These are phyloP conservation scores for Eurosta solidaginis DNA, from an alignment of 1,140 invertebrate species.

Conservation along the genomic window DNA sequence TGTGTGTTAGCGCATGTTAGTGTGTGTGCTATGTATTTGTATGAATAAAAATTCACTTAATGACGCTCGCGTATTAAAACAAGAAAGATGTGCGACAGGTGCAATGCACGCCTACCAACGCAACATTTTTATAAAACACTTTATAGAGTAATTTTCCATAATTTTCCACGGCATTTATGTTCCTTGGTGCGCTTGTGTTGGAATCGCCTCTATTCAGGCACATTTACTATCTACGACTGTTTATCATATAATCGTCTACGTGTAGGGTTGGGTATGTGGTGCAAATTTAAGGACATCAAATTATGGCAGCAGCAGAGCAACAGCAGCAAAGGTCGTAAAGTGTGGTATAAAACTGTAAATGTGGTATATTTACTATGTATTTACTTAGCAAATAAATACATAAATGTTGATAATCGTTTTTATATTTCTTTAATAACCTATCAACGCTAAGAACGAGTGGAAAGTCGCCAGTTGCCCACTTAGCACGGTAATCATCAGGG, in stretches of 20 bases:
- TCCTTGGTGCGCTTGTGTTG: too few relatives aligned
- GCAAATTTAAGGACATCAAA: not conserved
- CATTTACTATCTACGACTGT: too few relatives aligned
- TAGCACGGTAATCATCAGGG: too few relatives aligned
- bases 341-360: not conserved
- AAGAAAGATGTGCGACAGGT: not conserved
- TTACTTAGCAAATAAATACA: constrained; percentile 4
- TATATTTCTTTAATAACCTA: not conserved
- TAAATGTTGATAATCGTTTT: not conserved
- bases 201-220: too few relatives aligned
- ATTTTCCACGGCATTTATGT: not conserved
- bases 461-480: not conserved
- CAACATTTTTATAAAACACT: not conserved
- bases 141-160: not conserved
- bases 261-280: not conserved
- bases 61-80: not conserved
- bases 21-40: not conserved
- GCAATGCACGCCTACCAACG: not conserved
- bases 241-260: too few relatives aligned
- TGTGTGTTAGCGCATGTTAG: not conserved
- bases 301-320: not conserved
- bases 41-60: constrained; percentile 1
- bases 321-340: not conserved
- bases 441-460: not conserved
- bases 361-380: not conserved